phyloP scores from a whole-genome alignment of 2,888 invertebrate species.

The Entomobrya proxima region DNA sequence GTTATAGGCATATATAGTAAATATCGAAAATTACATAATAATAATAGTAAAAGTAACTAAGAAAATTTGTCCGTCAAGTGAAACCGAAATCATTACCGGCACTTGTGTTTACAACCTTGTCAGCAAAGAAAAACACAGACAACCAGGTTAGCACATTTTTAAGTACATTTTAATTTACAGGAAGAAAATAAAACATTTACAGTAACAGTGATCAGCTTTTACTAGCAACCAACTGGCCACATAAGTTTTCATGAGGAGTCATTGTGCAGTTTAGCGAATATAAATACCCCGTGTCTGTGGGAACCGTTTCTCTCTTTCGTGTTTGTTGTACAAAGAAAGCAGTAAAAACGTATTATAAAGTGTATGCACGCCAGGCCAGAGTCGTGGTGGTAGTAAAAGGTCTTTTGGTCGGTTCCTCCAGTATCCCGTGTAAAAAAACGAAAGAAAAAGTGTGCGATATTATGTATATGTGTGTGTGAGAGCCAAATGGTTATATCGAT shows the following conservation, averaged over 20 bases:
- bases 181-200: background rate
- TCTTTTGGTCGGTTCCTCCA: slow-evolving; percentile 7
- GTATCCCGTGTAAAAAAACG: slow-evolving; percentile 5
- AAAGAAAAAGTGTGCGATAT: slow-evolving; percentile 16
- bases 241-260: slow-evolving; percentile 7
- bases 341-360: background rate
- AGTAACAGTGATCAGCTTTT: background rate
- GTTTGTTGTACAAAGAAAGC: slow-evolving; percentile 10
- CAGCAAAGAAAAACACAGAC: background rate
- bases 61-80: no score
- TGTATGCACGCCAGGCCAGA: background rate
- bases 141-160: background rate
- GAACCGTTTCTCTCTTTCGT: slow-evolving; percentile 11
- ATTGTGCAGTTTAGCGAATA: slow-evolving; percentile 12
- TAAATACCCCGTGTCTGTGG: background rate
- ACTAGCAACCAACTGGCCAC: background rate
- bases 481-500: slow-evolving; percentile 65
- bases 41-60: no score
- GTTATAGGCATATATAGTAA: no score
- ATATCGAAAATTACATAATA: no score
- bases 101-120: background rate
- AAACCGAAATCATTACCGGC: background rate
- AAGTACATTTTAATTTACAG: slow-evolving; percentile 3
- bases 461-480: slow-evolving; percentile 27
- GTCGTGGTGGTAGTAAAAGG: background rate